These are phyloP conservation scores for Dendrolimus pini DNA, from an alignment of 2,888 invertebrate species.

Conservation along the genomic window DNA sequence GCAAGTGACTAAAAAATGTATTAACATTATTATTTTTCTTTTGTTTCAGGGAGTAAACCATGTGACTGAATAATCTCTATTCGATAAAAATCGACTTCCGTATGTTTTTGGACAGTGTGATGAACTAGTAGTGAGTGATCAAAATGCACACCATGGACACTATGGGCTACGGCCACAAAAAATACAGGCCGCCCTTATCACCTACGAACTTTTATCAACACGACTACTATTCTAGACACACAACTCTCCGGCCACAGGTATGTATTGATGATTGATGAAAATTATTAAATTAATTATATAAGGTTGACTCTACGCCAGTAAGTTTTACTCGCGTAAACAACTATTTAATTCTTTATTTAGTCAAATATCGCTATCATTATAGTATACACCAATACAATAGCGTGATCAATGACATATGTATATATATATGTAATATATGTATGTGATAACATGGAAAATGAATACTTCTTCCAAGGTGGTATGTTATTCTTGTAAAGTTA, in stretches of 20 bases:
- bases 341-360: too few species aligned
- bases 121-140: slow-evolving; percentile 24
- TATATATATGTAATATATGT: too few species aligned
- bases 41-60: slow-evolving; percentile 29
- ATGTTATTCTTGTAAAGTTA: too few species aligned
- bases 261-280: slow-evolving; percentile 6
- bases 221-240: slow-evolving; percentile 69
- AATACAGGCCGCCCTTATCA: slow-evolving; percentile 78
- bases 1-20: too few species aligned
- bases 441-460: too few species aligned
- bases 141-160: slow-evolving; percentile 77
- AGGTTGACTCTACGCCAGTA: too few species aligned
- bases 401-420: too few species aligned
- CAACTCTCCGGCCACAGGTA: slow-evolving; percentile 71
- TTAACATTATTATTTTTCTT: neutral
- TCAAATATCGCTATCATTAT: too few species aligned
- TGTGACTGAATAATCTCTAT: slow-evolving; percentile 17
- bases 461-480: too few species aligned
- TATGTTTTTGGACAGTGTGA: slow-evolving; percentile 18
- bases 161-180: slow-evolving; percentile 79
- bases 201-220: slow-evolving; percentile 78
- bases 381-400: too few species aligned
- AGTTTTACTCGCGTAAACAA: too few species aligned
- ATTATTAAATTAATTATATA: too few species aligned
- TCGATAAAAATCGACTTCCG: slow-evolving; percentile 2